Conservation (phyloP, 2,797 vertebrate species). For the Telmatherina bonti region DNA sequence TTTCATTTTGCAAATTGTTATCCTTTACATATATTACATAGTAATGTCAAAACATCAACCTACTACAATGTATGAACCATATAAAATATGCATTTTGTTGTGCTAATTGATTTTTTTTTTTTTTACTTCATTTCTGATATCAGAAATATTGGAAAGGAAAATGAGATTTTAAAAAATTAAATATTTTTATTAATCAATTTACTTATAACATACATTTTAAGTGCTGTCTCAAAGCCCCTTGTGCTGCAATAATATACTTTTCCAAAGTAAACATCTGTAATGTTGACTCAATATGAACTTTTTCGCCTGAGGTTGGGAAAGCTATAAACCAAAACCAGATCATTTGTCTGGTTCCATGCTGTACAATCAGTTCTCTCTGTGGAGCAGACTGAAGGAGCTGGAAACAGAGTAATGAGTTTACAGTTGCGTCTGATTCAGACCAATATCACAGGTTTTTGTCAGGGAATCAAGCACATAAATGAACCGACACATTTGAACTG, state of each 20-base stretch:
- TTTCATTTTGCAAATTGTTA: not conserved
- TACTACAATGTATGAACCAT: not conserved
- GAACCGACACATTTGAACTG: conserved; percentile 37
- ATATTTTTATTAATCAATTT: not conserved
- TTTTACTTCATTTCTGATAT: too few relatives aligned
- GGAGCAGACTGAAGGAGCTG: not conserved
- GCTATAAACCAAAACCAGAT: not conserved
- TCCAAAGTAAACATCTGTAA: conserved; percentile 29
- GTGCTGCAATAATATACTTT: not conserved
- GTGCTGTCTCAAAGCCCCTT: not conserved
- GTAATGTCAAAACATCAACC: not conserved
- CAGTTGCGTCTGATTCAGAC: not conserved
- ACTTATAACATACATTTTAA: not conserved
- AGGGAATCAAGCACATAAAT: conserved; percentile 39
- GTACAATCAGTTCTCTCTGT: not conserved
- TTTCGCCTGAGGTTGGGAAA: conserved; percentile 2
- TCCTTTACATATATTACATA: not conserved
- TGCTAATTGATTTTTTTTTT: not conserved
- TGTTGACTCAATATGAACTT: conserved; percentile 20
- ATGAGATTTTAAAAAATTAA: not conserved
- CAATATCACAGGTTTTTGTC: not conserved
- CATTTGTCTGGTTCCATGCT: not conserved
- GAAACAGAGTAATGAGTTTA: not conserved
- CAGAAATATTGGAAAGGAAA: not conserved
- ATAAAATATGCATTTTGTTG: not conserved